A percentile compares a stretch with the other conserved stretches of the same genome.
phyloP scores from a whole-genome alignment of 1,140 invertebrate genomes.

The Bombus difficillimus region DNA sequence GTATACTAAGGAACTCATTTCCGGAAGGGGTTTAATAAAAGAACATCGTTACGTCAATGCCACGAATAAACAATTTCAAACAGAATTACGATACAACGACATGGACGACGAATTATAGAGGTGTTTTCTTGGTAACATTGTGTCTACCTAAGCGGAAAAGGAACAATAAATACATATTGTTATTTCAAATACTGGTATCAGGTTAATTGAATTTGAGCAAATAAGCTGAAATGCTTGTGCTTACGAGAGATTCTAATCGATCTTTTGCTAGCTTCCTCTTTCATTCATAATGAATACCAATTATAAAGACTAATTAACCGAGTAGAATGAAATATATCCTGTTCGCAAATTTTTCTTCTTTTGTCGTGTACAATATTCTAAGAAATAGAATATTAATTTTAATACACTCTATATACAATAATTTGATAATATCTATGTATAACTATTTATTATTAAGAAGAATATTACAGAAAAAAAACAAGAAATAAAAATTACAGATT shows the following conservation, averaged over 20 bases:
- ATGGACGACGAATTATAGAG: neutral
- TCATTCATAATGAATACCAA: too few relatives aligned
- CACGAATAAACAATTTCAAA: constrained; percentile 14
- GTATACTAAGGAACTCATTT: neutral
- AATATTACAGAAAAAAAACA: too few relatives aligned
- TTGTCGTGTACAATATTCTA: neutral
- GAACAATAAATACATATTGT: neutral
- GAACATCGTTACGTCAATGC: neutral
- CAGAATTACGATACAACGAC: neutral
- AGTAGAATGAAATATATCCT: too few relatives aligned
- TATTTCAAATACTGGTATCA: neutral
- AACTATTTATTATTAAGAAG: too few relatives aligned
- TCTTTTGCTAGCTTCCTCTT: too few relatives aligned
- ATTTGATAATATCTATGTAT: too few relatives aligned
- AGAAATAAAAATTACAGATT: neutral
- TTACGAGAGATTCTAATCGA: neutral
- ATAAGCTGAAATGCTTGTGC: neutral
- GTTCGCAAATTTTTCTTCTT: neutral
- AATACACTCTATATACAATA: too few relatives aligned
- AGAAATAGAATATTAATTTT: neutral
- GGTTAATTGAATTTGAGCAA: neutral
- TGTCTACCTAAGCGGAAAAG: too few relatives aligned
- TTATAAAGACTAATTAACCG: too few relatives aligned
- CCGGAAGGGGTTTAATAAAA: neutral
- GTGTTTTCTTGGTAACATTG: neutral